Evolutionary conservation across 1,140 invertebrate species (phyloP).

Genomic region (Ladona fulva): DNA sequence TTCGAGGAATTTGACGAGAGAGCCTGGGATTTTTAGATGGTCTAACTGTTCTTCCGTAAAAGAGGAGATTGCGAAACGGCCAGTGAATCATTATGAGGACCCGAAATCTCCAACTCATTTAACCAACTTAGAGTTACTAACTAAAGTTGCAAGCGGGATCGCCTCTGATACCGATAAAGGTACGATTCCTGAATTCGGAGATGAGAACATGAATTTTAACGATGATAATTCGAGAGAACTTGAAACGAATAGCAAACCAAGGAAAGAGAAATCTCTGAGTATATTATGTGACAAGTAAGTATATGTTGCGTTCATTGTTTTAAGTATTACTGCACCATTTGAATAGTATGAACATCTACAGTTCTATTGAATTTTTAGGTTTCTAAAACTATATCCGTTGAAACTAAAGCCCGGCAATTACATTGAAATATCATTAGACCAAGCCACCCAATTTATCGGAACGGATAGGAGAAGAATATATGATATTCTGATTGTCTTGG

Average conservation of each 20-base stretch:
- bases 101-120: background rate
- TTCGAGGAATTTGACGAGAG: too few relatives aligned
- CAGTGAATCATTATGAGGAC: background rate
- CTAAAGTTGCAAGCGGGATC: background rate
- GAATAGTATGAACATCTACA: background rate
- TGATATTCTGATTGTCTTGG: conserved; percentile 67
- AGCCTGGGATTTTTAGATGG: too few relatives aligned
- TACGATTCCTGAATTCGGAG: background rate
- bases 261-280: conserved; percentile 47
- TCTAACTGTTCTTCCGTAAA: too few relatives aligned
- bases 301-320: background rate
- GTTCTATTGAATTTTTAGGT: conserved; percentile 35
- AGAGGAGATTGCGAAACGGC: too few relatives aligned
- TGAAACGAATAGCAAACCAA: conserved; percentile 26
- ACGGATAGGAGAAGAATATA: conserved; percentile 62
- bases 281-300: conserved; percentile 48
- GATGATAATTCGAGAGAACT: background rate
- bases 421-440: conserved; percentile 44
- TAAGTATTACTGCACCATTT: background rate
- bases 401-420: conserved; percentile 29
- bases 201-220: background rate
- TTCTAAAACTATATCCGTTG: conserved; percentile 45
- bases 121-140: background rate
- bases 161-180: too few relatives aligned
- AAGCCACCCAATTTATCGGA: conserved; percentile 41